Percentiles rank a stretch among this genome's conserved stretches.
Conservation (phyloP, 2,113 vertebrate species). For the Scatophagus argus region DNA sequence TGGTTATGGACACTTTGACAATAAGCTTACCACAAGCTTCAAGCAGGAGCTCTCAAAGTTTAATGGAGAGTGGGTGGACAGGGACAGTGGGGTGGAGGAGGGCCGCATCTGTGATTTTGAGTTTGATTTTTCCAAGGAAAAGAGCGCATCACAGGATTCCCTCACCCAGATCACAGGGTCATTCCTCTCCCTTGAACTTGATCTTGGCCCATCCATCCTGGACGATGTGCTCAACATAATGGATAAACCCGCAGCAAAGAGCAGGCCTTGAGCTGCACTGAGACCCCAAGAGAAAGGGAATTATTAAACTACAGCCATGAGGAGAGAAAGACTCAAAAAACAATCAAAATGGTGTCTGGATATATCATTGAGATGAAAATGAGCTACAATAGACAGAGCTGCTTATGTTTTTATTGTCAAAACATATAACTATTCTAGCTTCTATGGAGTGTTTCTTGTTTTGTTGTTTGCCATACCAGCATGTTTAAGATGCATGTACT, state of each 20-base stretch:
- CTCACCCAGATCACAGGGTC: conserved; percentile 91
- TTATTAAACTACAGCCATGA: conserved; percentile 63
- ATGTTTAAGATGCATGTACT: conserved; percentile 79
- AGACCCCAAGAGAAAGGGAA: conserved; percentile 67
- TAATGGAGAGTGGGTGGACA: conserved; percentile 89
- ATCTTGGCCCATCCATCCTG: conserved; percentile 97
- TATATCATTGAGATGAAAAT: conserved; percentile 75
- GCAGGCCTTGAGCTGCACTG: conserved; percentile 73
- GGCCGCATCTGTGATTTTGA: conserved; percentile 83
- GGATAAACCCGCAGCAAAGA: conserved; percentile 87
- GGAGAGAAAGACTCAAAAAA: conserved; percentile 63
- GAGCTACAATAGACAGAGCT: conserved; percentile 70
- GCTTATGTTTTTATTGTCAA: conserved; percentile 75
- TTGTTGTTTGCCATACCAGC: conserved; percentile 65
- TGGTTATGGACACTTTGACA: conserved; percentile 63
- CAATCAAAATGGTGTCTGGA: conserved; percentile 74
- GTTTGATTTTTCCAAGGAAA: conserved; percentile 87
- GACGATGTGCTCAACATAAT: conserved; percentile 98
- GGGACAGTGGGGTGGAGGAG: conserved; percentile 90
- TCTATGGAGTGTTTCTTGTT: conserved; percentile 71
- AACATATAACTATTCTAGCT: conserved; percentile 76
- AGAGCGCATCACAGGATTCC: conserved; percentile 89
- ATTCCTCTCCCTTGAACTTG: conserved; percentile 94
- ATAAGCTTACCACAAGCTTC: conserved; percentile 82
- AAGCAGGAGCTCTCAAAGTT: conserved; percentile 89